These are phyloP conservation scores for Trachelus stipa DNA, from an alignment of 2,888 invertebrate genomes.

Conservation along the genomic window DNA sequence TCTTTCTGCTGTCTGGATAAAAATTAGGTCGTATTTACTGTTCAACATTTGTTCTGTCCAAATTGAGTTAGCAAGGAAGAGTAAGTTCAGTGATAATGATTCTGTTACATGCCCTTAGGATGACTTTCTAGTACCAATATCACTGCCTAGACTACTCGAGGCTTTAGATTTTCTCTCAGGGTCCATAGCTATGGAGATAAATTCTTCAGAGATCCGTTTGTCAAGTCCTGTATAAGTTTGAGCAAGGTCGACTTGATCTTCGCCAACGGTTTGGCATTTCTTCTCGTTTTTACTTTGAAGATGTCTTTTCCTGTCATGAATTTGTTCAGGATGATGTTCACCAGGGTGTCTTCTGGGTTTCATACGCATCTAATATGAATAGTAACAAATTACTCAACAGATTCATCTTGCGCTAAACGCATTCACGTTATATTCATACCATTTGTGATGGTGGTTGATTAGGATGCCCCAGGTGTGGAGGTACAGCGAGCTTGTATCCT, in stretches of 20 bases:
- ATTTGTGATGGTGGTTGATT: constrained; percentile 57
- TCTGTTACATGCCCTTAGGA: too few relatives aligned
- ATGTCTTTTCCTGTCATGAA: constrained; percentile 45
- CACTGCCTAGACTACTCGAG: constrained; percentile 58
- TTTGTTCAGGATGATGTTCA: constrained; percentile 46
- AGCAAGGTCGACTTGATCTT: constrained; percentile 56
- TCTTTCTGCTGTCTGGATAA: too few relatives aligned
- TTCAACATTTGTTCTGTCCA: too few relatives aligned
- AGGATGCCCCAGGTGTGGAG: constrained; percentile 53
- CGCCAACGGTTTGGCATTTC: constrained; percentile 53
- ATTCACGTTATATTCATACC: constrained; percentile 34
- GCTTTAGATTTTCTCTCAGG: constrained; percentile 60
- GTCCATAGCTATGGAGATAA: constrained; percentile 64
- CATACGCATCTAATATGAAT: constrained; percentile 42
- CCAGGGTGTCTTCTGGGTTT: constrained; percentile 54
- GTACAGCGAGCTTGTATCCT: constrained; percentile 54
- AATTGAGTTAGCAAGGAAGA: too few relatives aligned
- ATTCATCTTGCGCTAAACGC: not conserved
- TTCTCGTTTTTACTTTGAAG: constrained; percentile 45
- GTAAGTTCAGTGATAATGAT: too few relatives aligned
- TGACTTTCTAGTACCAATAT: constrained; percentile 40
- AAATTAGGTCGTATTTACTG: too few relatives aligned
- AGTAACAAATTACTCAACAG: not conserved
- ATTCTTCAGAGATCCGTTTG: constrained; percentile 62
- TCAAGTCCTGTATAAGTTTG: constrained; percentile 62